Conservation (phyloP, 2,888 invertebrate species). For the Octonoba sinensis region DNA sequence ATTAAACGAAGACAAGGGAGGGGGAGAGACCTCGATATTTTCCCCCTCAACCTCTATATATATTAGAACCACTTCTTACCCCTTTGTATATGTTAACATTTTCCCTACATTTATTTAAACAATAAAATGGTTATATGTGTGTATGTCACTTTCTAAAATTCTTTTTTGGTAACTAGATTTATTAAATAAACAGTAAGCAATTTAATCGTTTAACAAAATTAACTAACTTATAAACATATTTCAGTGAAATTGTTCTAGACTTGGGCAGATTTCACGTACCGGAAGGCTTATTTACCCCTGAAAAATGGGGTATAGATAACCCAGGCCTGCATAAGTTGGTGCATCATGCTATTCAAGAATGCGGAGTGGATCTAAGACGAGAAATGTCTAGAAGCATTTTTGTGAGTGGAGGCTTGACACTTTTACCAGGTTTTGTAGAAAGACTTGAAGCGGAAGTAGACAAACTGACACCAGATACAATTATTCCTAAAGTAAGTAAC, state of each 20-base stretch:
- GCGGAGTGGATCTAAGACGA: constrained; percentile 76
- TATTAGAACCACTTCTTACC: too few species aligned
- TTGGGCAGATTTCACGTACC: constrained; percentile 72
- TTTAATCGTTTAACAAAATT: background rate
- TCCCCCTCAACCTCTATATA: too few species aligned
- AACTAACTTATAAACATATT: background rate
- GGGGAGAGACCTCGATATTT: too few species aligned
- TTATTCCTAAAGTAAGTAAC: constrained; percentile 73
- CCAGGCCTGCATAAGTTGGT: constrained; percentile 75
- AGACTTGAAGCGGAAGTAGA: constrained; percentile 74
- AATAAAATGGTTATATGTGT: too few species aligned
- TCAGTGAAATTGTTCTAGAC: constrained; percentile 68
- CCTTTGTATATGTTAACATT: too few species aligned
- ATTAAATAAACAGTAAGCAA: too few species aligned
- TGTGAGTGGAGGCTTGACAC: constrained; percentile 75
- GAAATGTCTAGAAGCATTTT: constrained; percentile 75
- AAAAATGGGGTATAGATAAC: constrained; percentile 75
- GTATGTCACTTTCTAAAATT: too few species aligned
- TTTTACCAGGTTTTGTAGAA: constrained; percentile 75
- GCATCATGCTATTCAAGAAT: constrained; percentile 74
- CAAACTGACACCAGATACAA: constrained; percentile 74
- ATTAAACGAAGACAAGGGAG: too few species aligned
- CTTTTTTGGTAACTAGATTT: too few species aligned
- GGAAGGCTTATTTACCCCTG: constrained; percentile 75
- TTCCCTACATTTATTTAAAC: too few species aligned